Evolutionary conservation across 2,113 vertebrate species (phyloP).

Genomic region (Thunnus maccoyii): DNA sequence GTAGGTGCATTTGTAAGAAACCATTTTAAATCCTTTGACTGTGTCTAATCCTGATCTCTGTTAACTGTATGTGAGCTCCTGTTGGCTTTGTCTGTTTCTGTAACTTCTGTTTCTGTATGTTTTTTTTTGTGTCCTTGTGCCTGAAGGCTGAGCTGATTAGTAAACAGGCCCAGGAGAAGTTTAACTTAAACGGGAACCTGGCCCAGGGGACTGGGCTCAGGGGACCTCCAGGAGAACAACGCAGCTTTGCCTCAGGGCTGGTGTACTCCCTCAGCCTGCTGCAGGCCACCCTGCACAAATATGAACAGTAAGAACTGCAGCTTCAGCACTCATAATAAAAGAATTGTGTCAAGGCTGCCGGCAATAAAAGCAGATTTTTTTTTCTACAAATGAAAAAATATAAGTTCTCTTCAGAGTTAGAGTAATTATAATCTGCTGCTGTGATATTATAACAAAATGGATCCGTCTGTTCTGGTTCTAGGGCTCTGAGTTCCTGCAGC

Average conservation of each 20-base stretch:
- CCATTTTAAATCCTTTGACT: not conserved
- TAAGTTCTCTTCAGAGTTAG: too few relatives aligned
- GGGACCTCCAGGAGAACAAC: slow-evolving; percentile 91
- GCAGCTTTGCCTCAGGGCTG: slow-evolving; percentile 95
- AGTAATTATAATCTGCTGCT: not conserved
- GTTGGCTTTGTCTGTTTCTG: not conserved
- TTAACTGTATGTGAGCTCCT: not conserved
- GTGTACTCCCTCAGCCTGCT: slow-evolving; percentile 94
- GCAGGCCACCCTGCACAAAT: slow-evolving; percentile 95
- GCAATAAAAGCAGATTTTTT: not conserved
- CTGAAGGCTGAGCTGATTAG: slow-evolving; percentile 94
- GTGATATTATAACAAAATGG: not conserved
- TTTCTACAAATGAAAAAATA: not conserved
- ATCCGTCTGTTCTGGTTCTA: slow-evolving; percentile 52
- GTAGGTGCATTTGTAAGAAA: not conserved
- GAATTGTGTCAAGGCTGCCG: not conserved
- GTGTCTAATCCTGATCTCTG: not conserved
- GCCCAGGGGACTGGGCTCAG: slow-evolving; percentile 84
- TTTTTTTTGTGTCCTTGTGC: not conserved
- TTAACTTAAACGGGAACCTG: slow-evolving; percentile 90
- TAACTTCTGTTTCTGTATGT: not conserved
- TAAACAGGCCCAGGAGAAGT: slow-evolving; percentile 97
- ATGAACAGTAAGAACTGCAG: slow-evolving; percentile 84
- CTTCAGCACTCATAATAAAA: not conserved
- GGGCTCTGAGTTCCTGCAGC: slow-evolving; percentile 90